Evolutionary conservation across 64 coral and sea anemone species (phyloP).

Genomic region (Orbicella faveolata): DNA sequence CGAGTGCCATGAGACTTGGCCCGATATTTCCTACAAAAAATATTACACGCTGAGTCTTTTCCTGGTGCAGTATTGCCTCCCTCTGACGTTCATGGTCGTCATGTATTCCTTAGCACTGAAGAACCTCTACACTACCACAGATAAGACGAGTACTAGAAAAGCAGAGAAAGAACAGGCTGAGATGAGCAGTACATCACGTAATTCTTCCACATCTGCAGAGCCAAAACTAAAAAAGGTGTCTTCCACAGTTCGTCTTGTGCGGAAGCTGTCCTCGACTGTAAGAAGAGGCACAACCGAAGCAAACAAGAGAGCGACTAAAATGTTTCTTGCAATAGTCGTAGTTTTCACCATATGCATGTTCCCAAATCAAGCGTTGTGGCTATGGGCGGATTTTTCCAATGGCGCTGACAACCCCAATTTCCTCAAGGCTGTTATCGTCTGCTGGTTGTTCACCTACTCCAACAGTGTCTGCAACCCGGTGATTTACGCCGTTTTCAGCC

Average conservation of each 20-base stretch:
- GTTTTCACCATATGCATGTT: slow-evolving; percentile 81
- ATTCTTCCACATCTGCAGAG: neutral
- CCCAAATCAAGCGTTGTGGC: slow-evolving; percentile 81
- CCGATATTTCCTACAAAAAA: slow-evolving; percentile 3
- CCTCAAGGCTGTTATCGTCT: slow-evolving; percentile 53
- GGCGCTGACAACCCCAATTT: slow-evolving; percentile 18
- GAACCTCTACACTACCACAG: slow-evolving; percentile 43
- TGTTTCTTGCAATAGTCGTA: slow-evolving; percentile 72
- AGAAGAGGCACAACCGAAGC: slow-evolving; percentile 32
- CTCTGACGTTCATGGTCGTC: slow-evolving; percentile 52
- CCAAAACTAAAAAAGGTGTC: neutral
- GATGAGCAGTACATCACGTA: neutral
- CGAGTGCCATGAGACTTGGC: slow-evolving; percentile 3
- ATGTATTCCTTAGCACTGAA: slow-evolving; percentile 64
- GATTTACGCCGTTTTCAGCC: slow-evolving; percentile 75
- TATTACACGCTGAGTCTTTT: slow-evolving; percentile 19
- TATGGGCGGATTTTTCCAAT: slow-evolving; percentile 76
- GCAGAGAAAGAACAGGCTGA: slow-evolving; percentile 6
- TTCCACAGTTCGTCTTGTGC: neutral
- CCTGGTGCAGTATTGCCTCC: slow-evolving; percentile 29
- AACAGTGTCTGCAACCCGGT: slow-evolving; percentile 86
- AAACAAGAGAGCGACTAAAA: slow-evolving; percentile 76
- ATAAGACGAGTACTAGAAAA: slow-evolving; percentile 26
- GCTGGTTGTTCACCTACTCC: slow-evolving; percentile 84
- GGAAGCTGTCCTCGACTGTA: neutral